Base-by-base conservation (phyloP, 2,888 invertebrate genomes). In the Uloborus plumipes region DNA sequence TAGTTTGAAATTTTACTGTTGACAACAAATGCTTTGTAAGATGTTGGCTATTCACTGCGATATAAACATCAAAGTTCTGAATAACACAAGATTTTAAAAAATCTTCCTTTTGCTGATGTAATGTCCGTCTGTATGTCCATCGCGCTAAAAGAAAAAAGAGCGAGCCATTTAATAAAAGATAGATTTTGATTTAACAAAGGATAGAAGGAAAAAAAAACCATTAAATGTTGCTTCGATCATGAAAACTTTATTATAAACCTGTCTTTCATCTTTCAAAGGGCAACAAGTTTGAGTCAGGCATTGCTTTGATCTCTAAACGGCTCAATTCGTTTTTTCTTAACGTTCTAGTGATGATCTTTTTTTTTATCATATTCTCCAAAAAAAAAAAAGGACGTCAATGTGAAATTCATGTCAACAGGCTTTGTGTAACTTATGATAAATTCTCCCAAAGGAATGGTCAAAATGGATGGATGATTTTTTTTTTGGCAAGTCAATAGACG, bases 401-500 rank as follows among this genome's bases (percentile, higher is more conserved):
- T 80, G 79, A 80, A 80, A 69, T 80, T 62, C 69, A 62, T 73
- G 79, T 80, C 79, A 80, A 80, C 79, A 73, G 79, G 73, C 79
- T 80, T 80, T 80, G 79, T 80, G 62, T 15, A n/a, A 55, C 9
- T 55, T 39, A 67, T 80, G 79, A 80, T 80, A 80, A 73, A 80
- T 79, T 65, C 59, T 62, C 39, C 39, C 18, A 31, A 31, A 62
- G 73, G 62, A 69, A 73, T 80, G 79, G 79, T 79, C 79, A 79
- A 64, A 73, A 80, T 73, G 51, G 73, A 80, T 73, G 20, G 73
- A 80, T 73, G 73, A n/a, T 51, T 71, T 78, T 71, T 66, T 78
- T 20, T 50, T 50, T 49, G 72, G 65, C 58, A 53, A 73, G 55
- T 80, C 73, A 80, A 80, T 80, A 67, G 53, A 16, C 16, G 66